Evolutionary conservation across 1,140 invertebrate genomes (phyloP), one percentile per base, ranked within the genome.

Genomic region (Galendromus occidentalis): DNA sequence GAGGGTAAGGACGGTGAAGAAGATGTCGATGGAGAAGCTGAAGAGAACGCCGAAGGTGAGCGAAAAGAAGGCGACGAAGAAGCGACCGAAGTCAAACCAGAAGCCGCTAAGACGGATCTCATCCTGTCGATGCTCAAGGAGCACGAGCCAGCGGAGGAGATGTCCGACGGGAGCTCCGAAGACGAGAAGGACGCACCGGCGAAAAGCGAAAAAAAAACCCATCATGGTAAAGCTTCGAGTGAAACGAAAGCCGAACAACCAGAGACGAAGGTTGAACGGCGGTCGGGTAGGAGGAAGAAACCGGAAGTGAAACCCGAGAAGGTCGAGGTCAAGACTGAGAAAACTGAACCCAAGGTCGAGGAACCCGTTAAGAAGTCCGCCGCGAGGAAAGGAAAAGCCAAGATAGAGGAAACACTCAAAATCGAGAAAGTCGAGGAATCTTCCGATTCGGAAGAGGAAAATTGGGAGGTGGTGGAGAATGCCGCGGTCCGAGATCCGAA

Each of bases 401-500:
- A 39, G 9, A 39, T 6, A 9, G 9, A 39, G 33, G 33, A 39
- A 9, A 9, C 33, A 6, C 4, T 39, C 33, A 39, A 39, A 39
- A 9, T 39, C 33, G 33, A 39, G 9, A 39, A 39, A 9, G 9
- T 9, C 33, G 33, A 39, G 9, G 33, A 39, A 9, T 59, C 51
- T 14, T 65, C 64, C 9, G 66, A 65, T 18, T 39, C 55, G 20
- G 68, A 69, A 42, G 44, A 64, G 51, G 65, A 63, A 39, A 75
- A 79, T 42, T 77, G 76, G 75, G 76, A 81, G 68, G 76, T 76
- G 67, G 76, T 76, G 17, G 69, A 73, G 70, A 72, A 74, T 71
- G 47, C 25, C 29, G 33, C 33, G 4, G 33, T 39, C 9, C 4
- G 33, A 39, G 30, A 70, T 55, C 69, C 75, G 71, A 74, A 73